phyloP scores from a whole-genome alignment of 1,140 invertebrate species.

The Holotrichia oblita region DNA sequence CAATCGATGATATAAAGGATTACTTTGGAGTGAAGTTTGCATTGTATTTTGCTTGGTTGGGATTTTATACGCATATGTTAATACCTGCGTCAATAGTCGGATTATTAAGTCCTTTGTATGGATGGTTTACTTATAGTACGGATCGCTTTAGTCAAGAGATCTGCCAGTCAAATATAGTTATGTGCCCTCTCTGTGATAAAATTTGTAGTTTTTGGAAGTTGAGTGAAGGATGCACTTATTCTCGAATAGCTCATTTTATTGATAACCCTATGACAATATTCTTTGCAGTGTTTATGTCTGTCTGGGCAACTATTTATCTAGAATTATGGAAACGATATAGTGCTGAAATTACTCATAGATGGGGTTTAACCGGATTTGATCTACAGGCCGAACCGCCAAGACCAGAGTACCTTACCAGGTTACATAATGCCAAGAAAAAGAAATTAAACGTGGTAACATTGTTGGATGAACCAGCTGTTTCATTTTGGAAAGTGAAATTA shows the following conservation, averaged over 20 bases:
- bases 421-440: constrained; percentile 65
- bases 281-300: constrained; percentile 80
- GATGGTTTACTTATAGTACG: constrained; percentile 63
- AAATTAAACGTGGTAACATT: constrained; percentile 68
- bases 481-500: constrained; percentile 75
- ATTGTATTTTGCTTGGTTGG: constrained; percentile 87
- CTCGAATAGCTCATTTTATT: constrained; percentile 76
- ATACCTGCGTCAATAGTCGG: constrained; percentile 81
- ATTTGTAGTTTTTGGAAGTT: constrained; percentile 77
- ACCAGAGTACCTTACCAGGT: constrained; percentile 70
- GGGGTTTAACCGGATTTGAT: constrained; percentile 83
- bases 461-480: constrained; percentile 70
- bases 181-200: constrained; percentile 84
- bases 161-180: constrained; percentile 69
- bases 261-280: constrained; percentile 81
- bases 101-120: constrained; percentile 81
- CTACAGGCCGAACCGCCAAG: constrained; percentile 78
- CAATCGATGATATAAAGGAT: constrained; percentile 84
- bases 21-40: constrained; percentile 90
- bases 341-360: constrained; percentile 80
- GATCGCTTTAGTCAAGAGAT: constrained; percentile 67
- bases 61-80: constrained; percentile 87
- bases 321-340: constrained; percentile 84
- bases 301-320: constrained; percentile 84
- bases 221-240: constrained; percentile 75